Evolutionary conservation across 2,797 vertebrate genomes (phyloP), one percentile per base, ranked within the genome.

Genomic region (Astyanax mexicanus): DNA sequence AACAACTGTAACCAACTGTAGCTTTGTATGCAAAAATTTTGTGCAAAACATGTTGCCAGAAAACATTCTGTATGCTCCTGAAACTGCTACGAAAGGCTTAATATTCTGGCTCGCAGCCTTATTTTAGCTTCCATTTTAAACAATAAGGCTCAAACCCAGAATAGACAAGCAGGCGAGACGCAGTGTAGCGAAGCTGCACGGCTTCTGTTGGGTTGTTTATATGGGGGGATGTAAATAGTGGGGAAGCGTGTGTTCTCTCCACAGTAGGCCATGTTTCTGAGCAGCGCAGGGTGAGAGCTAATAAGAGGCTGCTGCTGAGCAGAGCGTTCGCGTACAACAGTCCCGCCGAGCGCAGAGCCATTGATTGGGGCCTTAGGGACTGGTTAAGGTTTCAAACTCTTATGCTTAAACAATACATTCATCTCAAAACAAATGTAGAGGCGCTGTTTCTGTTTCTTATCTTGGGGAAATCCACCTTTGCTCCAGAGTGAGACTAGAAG

Each of bases 311-410:
- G 70, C 69, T 60, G 76, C 75, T 44, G 80, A 67, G 70, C 51
- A 32, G 69, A 82, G 72, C 72, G 4, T 60, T 77, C 67, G 78
- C 72, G 69, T 75, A 58, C 75, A 75, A 66, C 64, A n/a, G 38
- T 61, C 75, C 74, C 29, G 66, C 58, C 47, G 52, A 73, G 77
- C 23, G 32, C 62, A 67, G 45, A 80, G 54, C 72, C 74, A 81
- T 81, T 85, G 85, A 85, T 81, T 84, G 79, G 79, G 71, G 37
- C 82, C 79, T 77, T 75, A 70, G 84, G 82, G 77, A 84, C 12
- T 17, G 35, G 32, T 55, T 40, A 60, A 23, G 21, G 17, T 67
- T 69, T 78, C 29, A 75, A 75, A 69, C 38, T 72, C 19, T 32
- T 42, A 37, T 69, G 69, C 51, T 62, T 74, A 55, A 84, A 76